Base-by-base conservation (phyloP, 53 echinoderm and acorn worm genomes). In the Echinometra lucunter region DNA sequence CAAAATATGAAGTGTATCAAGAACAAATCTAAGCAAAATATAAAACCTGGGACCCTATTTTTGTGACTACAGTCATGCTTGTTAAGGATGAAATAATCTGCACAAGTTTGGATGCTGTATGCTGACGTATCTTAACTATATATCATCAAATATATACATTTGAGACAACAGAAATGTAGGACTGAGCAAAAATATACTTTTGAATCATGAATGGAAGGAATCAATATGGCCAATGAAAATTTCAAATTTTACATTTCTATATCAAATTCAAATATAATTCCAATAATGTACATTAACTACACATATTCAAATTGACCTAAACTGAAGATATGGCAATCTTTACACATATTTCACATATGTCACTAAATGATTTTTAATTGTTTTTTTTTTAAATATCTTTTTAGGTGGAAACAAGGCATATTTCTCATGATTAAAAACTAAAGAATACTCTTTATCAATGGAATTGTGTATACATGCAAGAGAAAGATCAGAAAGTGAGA, bases 161-260 rank as follows among this genome's bases (percentile, higher is more conserved):
- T 69, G 34, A 19, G 69, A 69, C 32, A 10, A 69, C 6, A 32
- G 12, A 32, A 30, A 69, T 4, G 32, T 69, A 69, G 7, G 21
- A 63, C 25, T 63, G 63, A 63, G 60, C 21, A 1, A 69, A 69
- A 69, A 69, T 69, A 69, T 69, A 69, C 34, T 28, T 28, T 30
- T 69, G 11, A 69, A 34, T 32, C 69, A 69, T 30, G 69, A 69
- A 69, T 69, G 69, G 69, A 69, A 69, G 69, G 69, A 69, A 69
- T 69, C 69, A 32, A 34, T 69, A 34, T 32, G 69, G 69, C 69
- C 18, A 12, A 11, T 69, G 0, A 32, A n/a, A 18, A 63, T 69
- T 30, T 12, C 30, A 69, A 69, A 34, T 30, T 69, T 69, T 30
- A 69, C n/a, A n/a, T n/a, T n/a, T n/a, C n/a, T n/a, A 30, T 69